phyloP scores from a whole-genome alignment of 2,113 vertebrate genomes.

The Cyanistes caeruleus region DNA sequence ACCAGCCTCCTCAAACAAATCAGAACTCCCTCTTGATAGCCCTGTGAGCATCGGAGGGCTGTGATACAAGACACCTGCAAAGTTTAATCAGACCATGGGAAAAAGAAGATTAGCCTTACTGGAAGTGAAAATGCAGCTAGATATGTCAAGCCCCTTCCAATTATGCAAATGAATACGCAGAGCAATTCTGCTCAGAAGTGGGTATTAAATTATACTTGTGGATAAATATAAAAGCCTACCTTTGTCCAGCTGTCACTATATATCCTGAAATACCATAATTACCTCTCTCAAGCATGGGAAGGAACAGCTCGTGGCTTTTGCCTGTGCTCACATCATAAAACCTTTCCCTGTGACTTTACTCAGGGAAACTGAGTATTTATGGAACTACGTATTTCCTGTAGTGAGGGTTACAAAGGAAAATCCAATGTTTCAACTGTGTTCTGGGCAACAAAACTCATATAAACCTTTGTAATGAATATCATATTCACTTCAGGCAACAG shows the following conservation, averaged over 20 bases:
- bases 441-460: neutral
- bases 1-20: neutral
- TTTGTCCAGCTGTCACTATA: conserved; percentile 33
- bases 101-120: conserved; percentile 16
- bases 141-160: neutral
- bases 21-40: neutral
- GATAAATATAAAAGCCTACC: conserved; percentile 36
- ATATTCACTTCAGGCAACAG: neutral
- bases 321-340: neutral
- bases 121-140: neutral
- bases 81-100: neutral
- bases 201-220: conserved; percentile 20
- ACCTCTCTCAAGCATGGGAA: neutral
- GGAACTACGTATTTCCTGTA: neutral
- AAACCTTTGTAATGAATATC: neutral
- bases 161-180: conserved; percentile 40
- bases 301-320: neutral
- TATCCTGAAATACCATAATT: conserved; percentile 21
- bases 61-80: neutral
- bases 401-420: neutral
- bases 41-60: neutral
- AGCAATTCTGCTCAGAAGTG: conserved; percentile 2
- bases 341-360: neutral
- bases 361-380: no score
- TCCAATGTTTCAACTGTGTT: neutral